These are phyloP conservation scores for Enteromius fasciolatus DNA, from an alignment of 2,797 vertebrate genomes.

Conservation along the genomic window DNA sequence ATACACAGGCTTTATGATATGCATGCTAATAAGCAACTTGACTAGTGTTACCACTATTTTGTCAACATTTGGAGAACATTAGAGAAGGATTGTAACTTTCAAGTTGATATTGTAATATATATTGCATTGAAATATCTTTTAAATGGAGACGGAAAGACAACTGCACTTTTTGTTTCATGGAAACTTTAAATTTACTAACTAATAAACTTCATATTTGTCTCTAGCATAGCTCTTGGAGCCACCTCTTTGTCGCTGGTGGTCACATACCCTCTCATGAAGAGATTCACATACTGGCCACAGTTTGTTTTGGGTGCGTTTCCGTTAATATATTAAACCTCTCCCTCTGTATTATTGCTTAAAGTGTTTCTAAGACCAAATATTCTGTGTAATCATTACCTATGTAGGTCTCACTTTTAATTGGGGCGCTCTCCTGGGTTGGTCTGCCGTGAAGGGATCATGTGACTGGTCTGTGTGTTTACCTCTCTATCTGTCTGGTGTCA, in stretches of 20 bases:
- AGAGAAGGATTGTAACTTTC: background rate
- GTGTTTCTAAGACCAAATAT: background rate
- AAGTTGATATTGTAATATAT: background rate
- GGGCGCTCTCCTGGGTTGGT: conserved; percentile 95
- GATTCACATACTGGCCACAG: conserved; percentile 96
- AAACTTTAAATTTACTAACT: background rate
- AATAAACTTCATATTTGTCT: conserved; percentile 33
- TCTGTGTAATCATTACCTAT: background rate
- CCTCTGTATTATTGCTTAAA: background rate
- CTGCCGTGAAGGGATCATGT: conserved; percentile 88
- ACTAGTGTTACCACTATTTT: background rate
- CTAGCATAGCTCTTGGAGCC: conserved; percentile 88
- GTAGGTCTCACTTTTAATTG: conserved; percentile 94
- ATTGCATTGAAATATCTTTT: background rate
- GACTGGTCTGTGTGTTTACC: conserved; percentile 93
- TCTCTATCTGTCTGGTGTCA: conserved; percentile 90
- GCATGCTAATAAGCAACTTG: background rate
- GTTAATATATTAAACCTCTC: background rate
- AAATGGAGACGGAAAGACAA: background rate
- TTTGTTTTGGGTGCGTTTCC: conserved; percentile 83
- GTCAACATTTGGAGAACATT: background rate
- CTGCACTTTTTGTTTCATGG: background rate
- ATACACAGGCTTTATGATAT: background rate
- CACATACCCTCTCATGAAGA: conserved; percentile 95
- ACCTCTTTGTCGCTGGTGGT: conserved; percentile 88